phyloP scores from a whole-genome alignment of 2,113 vertebrate species.

The Brachionichthys hirsutus region DNA sequence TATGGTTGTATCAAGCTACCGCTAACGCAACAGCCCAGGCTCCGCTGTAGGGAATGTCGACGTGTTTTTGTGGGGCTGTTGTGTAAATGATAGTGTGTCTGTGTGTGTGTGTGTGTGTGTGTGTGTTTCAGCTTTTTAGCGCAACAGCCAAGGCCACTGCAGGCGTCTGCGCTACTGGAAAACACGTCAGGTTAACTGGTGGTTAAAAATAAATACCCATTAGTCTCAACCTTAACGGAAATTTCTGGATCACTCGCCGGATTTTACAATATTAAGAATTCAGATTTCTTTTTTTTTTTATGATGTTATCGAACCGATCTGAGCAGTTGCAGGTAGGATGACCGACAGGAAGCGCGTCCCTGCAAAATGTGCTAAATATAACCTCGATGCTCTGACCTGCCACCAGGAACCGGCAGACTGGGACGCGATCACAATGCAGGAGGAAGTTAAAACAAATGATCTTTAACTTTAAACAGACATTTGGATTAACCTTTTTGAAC shows the following conservation, averaged over 20 bases:
- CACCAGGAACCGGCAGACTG: neutral
- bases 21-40: constrained; percentile 48
- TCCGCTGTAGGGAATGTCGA: constrained; percentile 43
- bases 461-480: neutral
- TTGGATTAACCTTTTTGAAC: neutral
- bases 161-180: constrained; percentile 34
- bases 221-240: too few relatives aligned
- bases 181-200: neutral
- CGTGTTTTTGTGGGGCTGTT: constrained; percentile 56
- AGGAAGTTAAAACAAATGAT: neutral
- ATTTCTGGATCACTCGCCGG: too few relatives aligned
- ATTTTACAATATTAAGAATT: too few relatives aligned
- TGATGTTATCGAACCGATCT: too few relatives aligned
- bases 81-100: constrained; percentile 60
- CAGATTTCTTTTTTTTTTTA: too few relatives aligned
- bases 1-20: constrained; percentile 57
- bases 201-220: too few relatives aligned
- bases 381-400: neutral
- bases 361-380: too few relatives aligned
- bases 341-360: too few relatives aligned
- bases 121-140: constrained; percentile 55
- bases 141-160: constrained; percentile 31
- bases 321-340: too few relatives aligned
- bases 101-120: too few relatives aligned
- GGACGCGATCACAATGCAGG: neutral